Evolutionary conservation across 2,797 vertebrate genomes (phyloP), one percentile per base, ranked within the genome.

Genomic region (Cheirogaleus major): DNA sequence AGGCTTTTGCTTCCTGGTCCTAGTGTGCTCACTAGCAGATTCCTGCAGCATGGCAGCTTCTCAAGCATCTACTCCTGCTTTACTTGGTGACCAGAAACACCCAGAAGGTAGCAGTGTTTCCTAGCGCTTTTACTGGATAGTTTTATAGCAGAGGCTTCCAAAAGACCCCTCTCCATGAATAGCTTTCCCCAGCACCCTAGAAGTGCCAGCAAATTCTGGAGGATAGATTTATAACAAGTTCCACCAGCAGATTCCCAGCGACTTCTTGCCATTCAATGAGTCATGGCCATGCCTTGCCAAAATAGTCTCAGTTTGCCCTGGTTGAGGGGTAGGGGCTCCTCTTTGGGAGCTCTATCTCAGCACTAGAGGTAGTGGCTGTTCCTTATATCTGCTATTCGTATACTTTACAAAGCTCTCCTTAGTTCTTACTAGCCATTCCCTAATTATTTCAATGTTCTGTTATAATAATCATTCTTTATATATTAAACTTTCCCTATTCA

Each of bases 211-310:
- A 93, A 87, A 55, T 67, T 89, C 69, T 90, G 55, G 55, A 90
- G 38, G 30, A 30, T 65, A 14, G 25, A 67, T 69, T 61, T 84
- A 84, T 35, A 65, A 57, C 17, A 91, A 63, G 17, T 89, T 84
- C 27, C 67, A 84, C 57, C 52, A 38, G 65, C 22, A 75, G 78
- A 87, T 57, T 84, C 23, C 76, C 15, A 73, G 2, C 78, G 45
- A 93, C 69, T 87, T 93, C 57, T 48, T 69, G 50, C 65, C 61
- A 85, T 52, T 83, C 69, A 86, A 45, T 55, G 85, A 93, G 61
- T 25, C 83, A 69, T 22, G 32, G 61, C 22, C 15, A 67, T 17
- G 15, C 57, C 63, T 65, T 55, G 82, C 41, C 73, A 79, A 43
- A 32, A 91, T 83, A n/a, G 41, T 57, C 23, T 93, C 30, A 18